Base-by-base conservation (phyloP, 1,140 invertebrate species). In the Antheraea pernyi region DNA sequence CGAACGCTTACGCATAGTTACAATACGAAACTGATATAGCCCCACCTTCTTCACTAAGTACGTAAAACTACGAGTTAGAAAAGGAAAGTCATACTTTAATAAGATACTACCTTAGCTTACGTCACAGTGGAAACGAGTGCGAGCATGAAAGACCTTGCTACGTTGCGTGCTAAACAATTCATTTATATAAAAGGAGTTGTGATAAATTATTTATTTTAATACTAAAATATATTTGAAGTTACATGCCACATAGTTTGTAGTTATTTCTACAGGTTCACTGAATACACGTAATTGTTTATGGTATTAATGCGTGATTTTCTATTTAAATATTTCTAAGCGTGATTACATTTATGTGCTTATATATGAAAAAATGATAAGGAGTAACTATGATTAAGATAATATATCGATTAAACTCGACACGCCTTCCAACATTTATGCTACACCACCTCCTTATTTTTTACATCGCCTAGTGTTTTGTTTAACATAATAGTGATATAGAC, bases 1-100 rank as follows among this genome's bases (percentile, higher is more conserved):
- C 59, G 36, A 65, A 72, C 77, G 79, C 69, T 75, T 69, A 73
- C 79, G 77, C 79, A 77, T 59, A 70, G 48, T 19, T 61, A 37
- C 16, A 53, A 36, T 39, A 62, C 5, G 48, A 42, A 8, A 48
- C n/a, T 70, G 60, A 36, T 19, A 71, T 53, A 48, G 68, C 66
- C 66, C n/a, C 16, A 19, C 66, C 37, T 59, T 16, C 46, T 53
- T 53, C 13, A 11, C 6, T 53, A 6, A 53, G 16, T 11, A 61
- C 60, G 19, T 30, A 61, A n/a, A 10, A 60, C 9, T 22, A 22
- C 7, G 60, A 30, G 9, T 13, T 11, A 61, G 30, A 36, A 22
- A 61, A 11, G 30, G 60, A 36, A 61, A 22, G 60, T 0, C 11
- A 61, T 61, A 61, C 5, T 16, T 30, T 10, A 16, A 30, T 53